Evolutionary conservation across 2,113 vertebrate genomes (phyloP), one percentile per base, ranked within the genome.

Genomic region (Piprites chloris): DNA sequence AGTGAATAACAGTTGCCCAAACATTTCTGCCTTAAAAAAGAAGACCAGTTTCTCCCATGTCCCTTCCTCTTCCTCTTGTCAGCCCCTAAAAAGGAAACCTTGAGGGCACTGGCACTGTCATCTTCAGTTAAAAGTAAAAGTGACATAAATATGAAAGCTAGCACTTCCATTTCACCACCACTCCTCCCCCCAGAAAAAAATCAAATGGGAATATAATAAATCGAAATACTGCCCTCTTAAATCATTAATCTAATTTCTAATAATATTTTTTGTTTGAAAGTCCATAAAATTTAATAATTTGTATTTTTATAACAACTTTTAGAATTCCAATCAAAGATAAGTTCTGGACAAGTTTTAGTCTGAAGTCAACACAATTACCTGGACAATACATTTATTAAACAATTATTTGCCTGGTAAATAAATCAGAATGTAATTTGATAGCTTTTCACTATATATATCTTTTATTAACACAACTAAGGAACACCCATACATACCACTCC

Each of bases 371-470:
- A 71, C 65, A 84, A 53, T 80, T 86, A 58, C 61, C 35, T 52
- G 56, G 86, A 68, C 30, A 71, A 21, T 46, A 46, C 68, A 74
- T 55, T 81, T 44, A 73, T 44, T 87, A 59, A n/a, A 26, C 13
- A 56, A 30, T 52, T 1, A 55, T 50, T 78, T 74, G 8, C 24
- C 37, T 85, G 46, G 85, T 79, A 82, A 89, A 89, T 94, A 92
- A 96, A 94, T 93, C 49, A 80, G 68, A 77, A 78, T 89, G 41
- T 86, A 78, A 84, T 89, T 71, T 68, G 68, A 76, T 84, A 35
- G 23, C 53, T 79, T 55, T 75, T 55, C 6, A 19, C 76, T 42
- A 35, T 18, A 20, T 73, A 2, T 15, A 16, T n/a, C 59, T 83
- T 62, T 32, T 69, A 95, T 65, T 56, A 84, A 47, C 87, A 59